These are phyloP conservation scores for Rhodinocichla rosea DNA, from an alignment of 2,113 vertebrate genomes.

Conservation along the genomic window DNA sequence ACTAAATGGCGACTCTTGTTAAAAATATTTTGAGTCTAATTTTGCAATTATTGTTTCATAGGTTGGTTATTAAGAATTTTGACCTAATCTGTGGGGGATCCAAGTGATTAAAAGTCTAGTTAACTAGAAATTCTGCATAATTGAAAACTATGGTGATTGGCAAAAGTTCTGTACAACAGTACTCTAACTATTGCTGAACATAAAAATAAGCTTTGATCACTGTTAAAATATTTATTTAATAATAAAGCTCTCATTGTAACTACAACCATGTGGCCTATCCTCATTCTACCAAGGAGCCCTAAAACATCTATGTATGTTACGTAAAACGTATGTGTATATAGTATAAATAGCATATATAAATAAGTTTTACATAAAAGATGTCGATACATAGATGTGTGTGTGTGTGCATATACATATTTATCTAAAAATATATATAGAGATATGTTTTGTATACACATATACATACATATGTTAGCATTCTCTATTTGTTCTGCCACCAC, in stretches of 20 bases:
- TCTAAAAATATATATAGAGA: not conserved
- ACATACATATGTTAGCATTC: not conserved
- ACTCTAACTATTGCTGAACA: not conserved
- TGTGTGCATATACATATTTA: not conserved
- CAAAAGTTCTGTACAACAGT: not conserved
- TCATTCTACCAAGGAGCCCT: not conserved
- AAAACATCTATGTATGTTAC: not conserved
- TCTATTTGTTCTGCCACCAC: not conserved
- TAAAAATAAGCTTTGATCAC: not conserved
- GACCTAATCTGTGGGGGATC: not conserved
- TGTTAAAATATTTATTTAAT: not conserved
- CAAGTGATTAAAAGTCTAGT: not conserved
- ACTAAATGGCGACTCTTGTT: fast-evolving
- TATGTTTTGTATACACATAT: not conserved
- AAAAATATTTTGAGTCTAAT: not conserved
- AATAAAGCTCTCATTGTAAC: not conserved
- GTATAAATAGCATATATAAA: not conserved
- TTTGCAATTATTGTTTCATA: not conserved
- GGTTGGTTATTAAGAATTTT: not conserved
- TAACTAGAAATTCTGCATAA: not conserved
- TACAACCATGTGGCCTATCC: not conserved
- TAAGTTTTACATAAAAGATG: not conserved
- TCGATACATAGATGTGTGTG: not conserved
- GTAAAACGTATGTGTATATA: not conserved
- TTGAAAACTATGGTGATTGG: not conserved